A percentile compares a stretch with the other conserved stretches of the same genome.
These are phyloP conservation scores for Dryoscopus gambensis DNA, from an alignment of 2,113 vertebrate species.

Conservation along the genomic window DNA sequence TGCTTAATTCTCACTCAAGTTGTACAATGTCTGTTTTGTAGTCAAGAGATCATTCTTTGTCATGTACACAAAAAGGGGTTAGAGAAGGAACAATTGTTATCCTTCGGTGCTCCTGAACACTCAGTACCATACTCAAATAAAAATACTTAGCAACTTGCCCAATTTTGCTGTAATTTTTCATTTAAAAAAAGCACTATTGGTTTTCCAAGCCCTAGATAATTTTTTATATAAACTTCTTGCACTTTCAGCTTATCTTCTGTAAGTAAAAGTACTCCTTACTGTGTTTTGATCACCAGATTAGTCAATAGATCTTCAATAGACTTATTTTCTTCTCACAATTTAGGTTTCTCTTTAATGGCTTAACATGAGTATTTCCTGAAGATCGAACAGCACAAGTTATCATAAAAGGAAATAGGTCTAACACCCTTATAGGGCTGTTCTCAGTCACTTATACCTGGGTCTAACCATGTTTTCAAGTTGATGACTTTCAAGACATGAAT, in stretches of 20 bases:
- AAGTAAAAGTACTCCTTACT: not conserved
- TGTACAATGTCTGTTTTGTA: not conserved
- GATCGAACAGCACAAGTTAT: not conserved
- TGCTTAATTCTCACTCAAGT: not conserved
- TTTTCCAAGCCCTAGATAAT: not conserved
- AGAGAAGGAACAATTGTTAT: not conserved
- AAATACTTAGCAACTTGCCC: not conserved
- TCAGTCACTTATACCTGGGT: not conserved
- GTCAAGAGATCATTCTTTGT: not conserved
- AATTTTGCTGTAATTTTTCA: not conserved
- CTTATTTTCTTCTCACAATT: not conserved
- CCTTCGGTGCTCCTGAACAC: not conserved
- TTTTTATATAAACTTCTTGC: not conserved
- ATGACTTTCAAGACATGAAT: not conserved
- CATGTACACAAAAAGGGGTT: not conserved
- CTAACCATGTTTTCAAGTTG: not conserved
- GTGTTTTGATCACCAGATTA: not conserved
- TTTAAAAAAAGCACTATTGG: not conserved
- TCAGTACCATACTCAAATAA: not conserved
- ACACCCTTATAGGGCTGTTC: not conserved
- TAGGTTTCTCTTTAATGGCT: not conserved
- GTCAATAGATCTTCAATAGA: not conserved
- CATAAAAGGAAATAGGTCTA: not conserved
- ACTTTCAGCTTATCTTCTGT: not conserved
- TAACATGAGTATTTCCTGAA: not conserved